Percentiles rank a stretch among this genome's conserved stretches.
phyloP scores from a whole-genome alignment of 2,888 invertebrate species.

The Monochamus alternatus region DNA sequence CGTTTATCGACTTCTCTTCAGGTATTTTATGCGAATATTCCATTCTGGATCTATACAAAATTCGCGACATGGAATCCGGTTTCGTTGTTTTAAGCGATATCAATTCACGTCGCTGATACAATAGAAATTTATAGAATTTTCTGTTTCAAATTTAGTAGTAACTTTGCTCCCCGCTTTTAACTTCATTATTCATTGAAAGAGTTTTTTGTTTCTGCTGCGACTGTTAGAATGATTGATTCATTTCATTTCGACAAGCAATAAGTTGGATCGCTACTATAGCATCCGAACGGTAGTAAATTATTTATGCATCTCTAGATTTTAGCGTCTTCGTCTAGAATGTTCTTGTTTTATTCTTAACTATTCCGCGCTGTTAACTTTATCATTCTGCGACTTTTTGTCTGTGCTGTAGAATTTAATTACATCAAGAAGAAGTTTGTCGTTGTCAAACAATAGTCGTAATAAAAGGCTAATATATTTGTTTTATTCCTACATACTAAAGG shows the following conservation, averaged over 20 bases:
- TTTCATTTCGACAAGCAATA: conserved; percentile 11
- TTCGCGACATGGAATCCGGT: neutral
- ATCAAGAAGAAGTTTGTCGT: too few species aligned
- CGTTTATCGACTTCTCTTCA: conserved; percentile 12
- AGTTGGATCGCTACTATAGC: neutral
- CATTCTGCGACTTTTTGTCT: too few species aligned
- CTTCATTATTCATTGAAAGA: conserved; percentile 11
- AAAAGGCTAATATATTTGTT: too few species aligned
- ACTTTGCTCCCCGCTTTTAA: neutral
- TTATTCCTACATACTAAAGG: too few species aligned
- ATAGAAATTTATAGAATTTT: conserved; percentile 16
- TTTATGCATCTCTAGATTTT: neutral
- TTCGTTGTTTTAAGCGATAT: neutral
- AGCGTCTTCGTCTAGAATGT: neutral
- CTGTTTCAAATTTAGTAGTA: neutral
- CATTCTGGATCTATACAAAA: neutral
- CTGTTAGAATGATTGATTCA: conserved; percentile 8
- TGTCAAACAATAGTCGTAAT: too few species aligned
- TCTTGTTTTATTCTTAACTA: neutral
- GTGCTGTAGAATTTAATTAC: too few species aligned
- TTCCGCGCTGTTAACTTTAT: neutral
- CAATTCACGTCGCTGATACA: neutral
- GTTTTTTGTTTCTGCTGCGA: conserved; percentile 6
- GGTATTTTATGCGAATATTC: conserved; percentile 11
- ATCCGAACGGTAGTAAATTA: conserved; percentile 12